Percentiles rank a stretch among this genome's conserved stretches.
Evolutionary conservation across 1,140 invertebrate species (phyloP).

Genomic region (Aphelinus certus): DNA sequence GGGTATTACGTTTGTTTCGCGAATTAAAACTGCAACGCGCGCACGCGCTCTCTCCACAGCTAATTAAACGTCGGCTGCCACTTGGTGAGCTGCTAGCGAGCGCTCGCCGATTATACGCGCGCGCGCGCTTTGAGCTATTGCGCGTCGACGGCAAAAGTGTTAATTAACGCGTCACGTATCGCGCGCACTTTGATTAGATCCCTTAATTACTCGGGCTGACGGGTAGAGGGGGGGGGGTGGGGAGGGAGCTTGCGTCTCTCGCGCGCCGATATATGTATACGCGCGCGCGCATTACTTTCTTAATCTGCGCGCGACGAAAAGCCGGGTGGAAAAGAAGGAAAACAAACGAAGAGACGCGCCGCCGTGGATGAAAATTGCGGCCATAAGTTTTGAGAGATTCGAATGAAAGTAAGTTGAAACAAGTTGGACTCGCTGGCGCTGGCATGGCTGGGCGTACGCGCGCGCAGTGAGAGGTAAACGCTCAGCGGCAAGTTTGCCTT

Average conservation of each 20-base stretch:
- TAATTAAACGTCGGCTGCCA: neutral
- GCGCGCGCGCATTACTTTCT: neutral
- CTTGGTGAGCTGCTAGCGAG: too few relatives aligned
- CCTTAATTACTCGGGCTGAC: neutral
- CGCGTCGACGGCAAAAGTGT: neutral
- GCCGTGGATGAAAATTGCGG: too few relatives aligned
- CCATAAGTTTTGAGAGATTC: too few relatives aligned
- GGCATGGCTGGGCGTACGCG: too few relatives aligned
- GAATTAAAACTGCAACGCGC: neutral
- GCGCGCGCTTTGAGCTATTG: slow-evolving; percentile 2
- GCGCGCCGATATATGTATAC: slow-evolving; percentile 6
- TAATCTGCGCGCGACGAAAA: neutral
- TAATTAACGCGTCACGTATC: slow-evolving; percentile 13
- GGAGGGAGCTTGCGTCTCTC: too few relatives aligned
- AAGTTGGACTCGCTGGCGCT: too few relatives aligned
- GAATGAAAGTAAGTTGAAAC: too few relatives aligned
- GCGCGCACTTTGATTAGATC: slow-evolving; percentile 7
- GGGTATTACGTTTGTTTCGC: neutral
- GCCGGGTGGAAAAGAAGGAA: neutral
- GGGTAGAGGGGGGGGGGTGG: neutral
- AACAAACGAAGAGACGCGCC: neutral
- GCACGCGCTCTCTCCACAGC: neutral
- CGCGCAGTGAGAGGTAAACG: too few relatives aligned
- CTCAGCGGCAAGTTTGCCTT: too few relatives aligned
- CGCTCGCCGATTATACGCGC: neutral